Conservation (phyloP, 2,797 vertebrate species). For the Chaunax sp. region DNA sequence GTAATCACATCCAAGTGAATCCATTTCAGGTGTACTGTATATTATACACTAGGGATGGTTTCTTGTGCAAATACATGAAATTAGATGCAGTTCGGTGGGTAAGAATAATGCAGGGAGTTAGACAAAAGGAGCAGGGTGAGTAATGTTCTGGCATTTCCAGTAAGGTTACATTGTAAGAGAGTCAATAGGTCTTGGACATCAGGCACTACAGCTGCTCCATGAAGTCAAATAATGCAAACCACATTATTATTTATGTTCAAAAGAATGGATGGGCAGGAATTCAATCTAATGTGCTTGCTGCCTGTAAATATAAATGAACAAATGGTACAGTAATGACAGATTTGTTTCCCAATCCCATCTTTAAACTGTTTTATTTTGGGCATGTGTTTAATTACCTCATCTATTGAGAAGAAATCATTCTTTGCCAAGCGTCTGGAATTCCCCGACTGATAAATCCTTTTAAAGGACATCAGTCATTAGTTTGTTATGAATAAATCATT, state of each 20-base stretch:
- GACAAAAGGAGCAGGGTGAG: conserved; percentile 66
- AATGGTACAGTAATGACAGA: not conserved
- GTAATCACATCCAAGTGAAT: conserved; percentile 75
- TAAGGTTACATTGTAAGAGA: conserved; percentile 66
- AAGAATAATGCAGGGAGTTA: conserved; percentile 68
- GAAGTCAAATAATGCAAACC: conserved; percentile 57
- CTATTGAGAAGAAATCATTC: too few species aligned
- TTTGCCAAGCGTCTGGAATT: too few species aligned
- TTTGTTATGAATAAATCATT: too few species aligned
- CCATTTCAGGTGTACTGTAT: conserved; percentile 55
- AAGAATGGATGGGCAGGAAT: conserved; percentile 6
- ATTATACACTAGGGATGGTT: conserved; percentile 49
- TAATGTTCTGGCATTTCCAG: conserved; percentile 75
- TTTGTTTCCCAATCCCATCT: too few species aligned
- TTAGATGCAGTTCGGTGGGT: conserved; percentile 67
- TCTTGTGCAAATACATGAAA: conserved; percentile 63
- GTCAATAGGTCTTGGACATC: conserved; percentile 59
- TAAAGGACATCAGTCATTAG: too few species aligned
- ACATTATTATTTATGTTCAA: conserved; percentile 50
- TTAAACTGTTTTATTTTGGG: not conserved
- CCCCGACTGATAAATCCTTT: too few species aligned
- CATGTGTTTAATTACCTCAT: too few species aligned
- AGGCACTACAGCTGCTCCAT: conserved; percentile 44
- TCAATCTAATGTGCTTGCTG: conserved; percentile 11
- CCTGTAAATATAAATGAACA: not conserved